phyloP scores from a whole-genome alignment of 2,113 vertebrate genomes.

The Misgurnus mizolepis region DNA sequence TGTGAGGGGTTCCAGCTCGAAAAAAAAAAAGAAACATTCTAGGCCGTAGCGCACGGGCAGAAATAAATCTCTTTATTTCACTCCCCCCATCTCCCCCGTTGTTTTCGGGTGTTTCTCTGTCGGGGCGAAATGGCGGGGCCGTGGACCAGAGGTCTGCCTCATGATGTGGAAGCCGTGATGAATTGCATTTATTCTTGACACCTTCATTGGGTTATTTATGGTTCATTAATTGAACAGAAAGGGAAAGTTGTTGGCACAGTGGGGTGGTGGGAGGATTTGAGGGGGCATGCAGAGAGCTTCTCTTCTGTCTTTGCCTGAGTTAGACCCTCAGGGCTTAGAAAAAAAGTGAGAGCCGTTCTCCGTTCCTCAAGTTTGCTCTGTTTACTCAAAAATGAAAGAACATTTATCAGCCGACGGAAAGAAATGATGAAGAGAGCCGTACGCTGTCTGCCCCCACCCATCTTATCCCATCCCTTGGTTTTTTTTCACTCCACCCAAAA shows the following conservation, averaged over 20 bases:
- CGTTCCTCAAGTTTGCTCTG: slow-evolving; percentile 64
- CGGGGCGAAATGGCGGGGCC: slow-evolving; percentile 62
- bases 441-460: slow-evolving; percentile 48
- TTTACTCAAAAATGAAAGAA: slow-evolving; percentile 58
- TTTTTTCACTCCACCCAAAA: slow-evolving; percentile 46
- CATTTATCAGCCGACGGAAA: slow-evolving; percentile 59
- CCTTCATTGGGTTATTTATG: slow-evolving; percentile 99
- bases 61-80: slow-evolving; percentile 86
- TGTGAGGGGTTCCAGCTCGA: slow-evolving; percentile 85
- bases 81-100: slow-evolving; percentile 58
- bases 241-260: slow-evolving; percentile 89
- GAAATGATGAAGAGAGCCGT: slow-evolving; percentile 57
- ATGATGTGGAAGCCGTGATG: slow-evolving; percentile 90
- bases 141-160: slow-evolving; percentile 79
- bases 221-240: slow-evolving; percentile 98
- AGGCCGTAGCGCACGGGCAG: slow-evolving; percentile 74
- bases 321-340: slow-evolving; percentile 68
- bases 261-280: slow-evolving; percentile 67
- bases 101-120: slow-evolving; percentile 54
- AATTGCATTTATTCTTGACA: slow-evolving; percentile 95
- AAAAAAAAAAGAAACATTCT: slow-evolving; percentile 91
- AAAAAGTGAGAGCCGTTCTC: slow-evolving; percentile 46
- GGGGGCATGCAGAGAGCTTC: slow-evolving; percentile 64
- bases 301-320: slow-evolving; percentile 68
- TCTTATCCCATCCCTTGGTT: slow-evolving; percentile 21